A percentile compares a stretch with the other conserved stretches of the same genome.
These are phyloP conservation scores for Bos indicus DNA, from an alignment of 2,113 vertebrate genomes.

Conservation along the genomic window DNA sequence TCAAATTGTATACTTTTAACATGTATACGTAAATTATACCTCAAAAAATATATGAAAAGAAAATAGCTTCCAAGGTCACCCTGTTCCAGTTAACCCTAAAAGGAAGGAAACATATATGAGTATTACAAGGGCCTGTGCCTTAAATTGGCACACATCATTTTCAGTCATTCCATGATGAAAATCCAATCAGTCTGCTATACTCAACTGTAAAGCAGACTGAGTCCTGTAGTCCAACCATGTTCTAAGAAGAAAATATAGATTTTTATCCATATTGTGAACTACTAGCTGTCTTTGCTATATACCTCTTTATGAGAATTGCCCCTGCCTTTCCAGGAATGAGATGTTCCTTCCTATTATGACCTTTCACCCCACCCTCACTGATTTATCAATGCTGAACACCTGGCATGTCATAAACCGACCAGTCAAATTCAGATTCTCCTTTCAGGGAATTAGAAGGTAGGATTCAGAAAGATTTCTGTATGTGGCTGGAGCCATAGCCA, in stretches of 20 bases:
- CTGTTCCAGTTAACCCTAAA: neutral
- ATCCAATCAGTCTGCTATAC: neutral
- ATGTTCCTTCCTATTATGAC: neutral
- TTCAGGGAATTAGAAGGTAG: neutral
- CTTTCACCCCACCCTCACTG: neutral
- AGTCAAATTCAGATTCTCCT: neutral
- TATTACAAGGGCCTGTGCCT: neutral
- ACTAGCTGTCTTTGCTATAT: neutral
- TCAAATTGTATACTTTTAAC: neutral
- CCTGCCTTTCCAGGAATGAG: neutral
- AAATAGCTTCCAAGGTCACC: neutral
- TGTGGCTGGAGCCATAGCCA: neutral
- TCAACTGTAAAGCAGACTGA: neutral
- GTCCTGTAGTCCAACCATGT: neutral
- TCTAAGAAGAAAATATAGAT: neutral
- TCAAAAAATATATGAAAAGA: neutral
- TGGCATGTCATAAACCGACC: neutral
- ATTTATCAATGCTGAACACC: neutral
- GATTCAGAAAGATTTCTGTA: neutral
- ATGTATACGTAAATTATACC: neutral
- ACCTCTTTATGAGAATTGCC: neutral
- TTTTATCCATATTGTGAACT: neutral
- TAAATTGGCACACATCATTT: neutral
- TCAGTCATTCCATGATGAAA: neutral
- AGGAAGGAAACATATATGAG: neutral